Percentiles rank a stretch among this genome's conserved stretches.
Evolutionary conservation across 2,797 vertebrate species (phyloP).

Genomic region (Mionectes olivaceus): DNA sequence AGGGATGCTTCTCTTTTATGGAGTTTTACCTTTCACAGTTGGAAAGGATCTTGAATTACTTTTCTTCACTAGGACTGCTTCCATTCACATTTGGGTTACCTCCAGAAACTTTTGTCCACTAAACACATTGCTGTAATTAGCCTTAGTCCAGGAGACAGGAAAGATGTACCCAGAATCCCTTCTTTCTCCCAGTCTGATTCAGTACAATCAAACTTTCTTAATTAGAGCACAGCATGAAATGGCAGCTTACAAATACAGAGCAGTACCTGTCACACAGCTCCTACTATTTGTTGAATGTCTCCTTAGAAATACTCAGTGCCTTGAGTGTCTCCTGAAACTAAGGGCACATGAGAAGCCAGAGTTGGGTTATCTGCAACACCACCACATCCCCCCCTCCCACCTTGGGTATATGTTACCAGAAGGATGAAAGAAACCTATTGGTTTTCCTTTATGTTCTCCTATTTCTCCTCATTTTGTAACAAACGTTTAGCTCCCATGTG

Average conservation of each 20-base stretch:
- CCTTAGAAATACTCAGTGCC: background rate
- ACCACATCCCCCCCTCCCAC: no score
- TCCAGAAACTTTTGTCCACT: background rate
- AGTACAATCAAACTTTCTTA: background rate
- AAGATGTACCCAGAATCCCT: background rate
- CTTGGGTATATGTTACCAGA: rapidly evolving
- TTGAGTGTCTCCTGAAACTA: background rate
- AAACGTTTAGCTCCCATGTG: background rate
- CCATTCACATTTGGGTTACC: background rate
- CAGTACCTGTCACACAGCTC: background rate
- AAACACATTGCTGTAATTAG: background rate
- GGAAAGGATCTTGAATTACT: background rate
- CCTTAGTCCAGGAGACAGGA: background rate
- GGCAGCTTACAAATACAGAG: background rate
- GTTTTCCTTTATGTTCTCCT: background rate
- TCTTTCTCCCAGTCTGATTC: background rate
- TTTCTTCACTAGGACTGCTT: background rate
- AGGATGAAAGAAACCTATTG: background rate
- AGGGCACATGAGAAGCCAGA: background rate
- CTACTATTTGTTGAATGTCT: background rate
- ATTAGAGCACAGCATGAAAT: background rate
- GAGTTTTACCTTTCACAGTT: background rate
- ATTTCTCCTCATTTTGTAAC: background rate
- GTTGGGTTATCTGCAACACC: background rate
- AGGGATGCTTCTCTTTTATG: background rate